Percentiles rank a stretch among this genome's conserved stretches.
Conservation (phyloP, 2,888 invertebrate species). For the Heteropelma amictum region DNA sequence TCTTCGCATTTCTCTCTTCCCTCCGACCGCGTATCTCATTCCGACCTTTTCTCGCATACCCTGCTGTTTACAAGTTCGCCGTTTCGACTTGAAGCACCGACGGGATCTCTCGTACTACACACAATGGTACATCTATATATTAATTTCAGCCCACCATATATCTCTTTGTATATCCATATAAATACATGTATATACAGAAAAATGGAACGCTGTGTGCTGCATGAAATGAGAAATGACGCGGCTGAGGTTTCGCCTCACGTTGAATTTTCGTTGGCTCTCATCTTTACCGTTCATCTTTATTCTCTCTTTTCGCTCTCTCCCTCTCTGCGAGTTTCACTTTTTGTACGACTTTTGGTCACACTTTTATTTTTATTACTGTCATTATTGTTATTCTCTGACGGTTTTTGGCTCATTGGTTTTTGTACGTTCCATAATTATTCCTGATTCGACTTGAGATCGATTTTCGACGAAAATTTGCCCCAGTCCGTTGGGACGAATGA, state of each 20-base stretch:
- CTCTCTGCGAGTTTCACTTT: too few species aligned
- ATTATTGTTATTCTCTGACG: background rate
- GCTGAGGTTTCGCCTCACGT: conserved; percentile 37
- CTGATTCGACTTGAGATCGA: too few species aligned
- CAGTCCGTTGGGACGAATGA: conserved; percentile 21
- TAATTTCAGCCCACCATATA: background rate
- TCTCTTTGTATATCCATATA: conserved; percentile 5
- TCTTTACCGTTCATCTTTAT: background rate
- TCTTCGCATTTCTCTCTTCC: conserved; percentile 1
- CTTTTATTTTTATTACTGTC: background rate
- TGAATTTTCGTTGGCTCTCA: conserved; percentile 24
- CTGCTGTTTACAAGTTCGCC: conserved; percentile 33
- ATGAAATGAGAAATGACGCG: conserved; percentile 25
- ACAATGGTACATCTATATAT: background rate
- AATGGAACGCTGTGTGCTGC: conserved; percentile 4
- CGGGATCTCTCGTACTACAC: background rate
- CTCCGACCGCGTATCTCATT: conserved; percentile 42
- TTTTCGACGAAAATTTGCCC: conserved; percentile 10
- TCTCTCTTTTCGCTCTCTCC: background rate
- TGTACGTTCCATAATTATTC: too few species aligned
- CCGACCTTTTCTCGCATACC: conserved; percentile 19
- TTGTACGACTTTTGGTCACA: too few species aligned
- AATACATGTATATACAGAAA: too few species aligned
- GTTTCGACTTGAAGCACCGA: background rate
- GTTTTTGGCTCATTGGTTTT: too few species aligned